Evolutionary conservation across 2,113 vertebrate species (phyloP).

Genomic region (Pavo muticus): DNA sequence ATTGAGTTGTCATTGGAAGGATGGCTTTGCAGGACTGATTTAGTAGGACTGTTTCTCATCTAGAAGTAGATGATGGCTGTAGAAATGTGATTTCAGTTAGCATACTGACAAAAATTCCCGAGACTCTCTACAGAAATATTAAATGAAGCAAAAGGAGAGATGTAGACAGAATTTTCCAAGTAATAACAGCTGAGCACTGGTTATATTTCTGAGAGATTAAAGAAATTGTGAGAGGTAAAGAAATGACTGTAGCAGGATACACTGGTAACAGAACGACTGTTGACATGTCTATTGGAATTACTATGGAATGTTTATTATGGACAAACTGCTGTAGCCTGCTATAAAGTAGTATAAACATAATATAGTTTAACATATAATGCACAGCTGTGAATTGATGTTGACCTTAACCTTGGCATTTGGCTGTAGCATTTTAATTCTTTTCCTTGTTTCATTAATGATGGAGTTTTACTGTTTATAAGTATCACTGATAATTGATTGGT

Average conservation of each 20-base stretch:
- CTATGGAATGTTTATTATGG: not conserved
- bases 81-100: not conserved
- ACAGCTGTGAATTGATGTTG: not conserved
- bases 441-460: not conserved
- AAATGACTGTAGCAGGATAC: not conserved
- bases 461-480: not conserved
- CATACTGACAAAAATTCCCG: not conserved
- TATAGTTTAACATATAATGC: not conserved
- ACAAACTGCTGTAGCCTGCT: not conserved
- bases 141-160: not conserved
- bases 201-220: not conserved
- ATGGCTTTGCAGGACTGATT: not conserved
- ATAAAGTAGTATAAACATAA: not conserved
- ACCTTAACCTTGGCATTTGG: conserved; percentile 7
- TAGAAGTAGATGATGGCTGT: not conserved
- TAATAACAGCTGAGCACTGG: not conserved
- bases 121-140: not conserved
- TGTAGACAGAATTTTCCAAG: not conserved
- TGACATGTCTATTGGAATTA: not conserved
- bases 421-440: not conserved
- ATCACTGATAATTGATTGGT: not conserved
- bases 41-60: not conserved
- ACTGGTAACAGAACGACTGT: not conserved
- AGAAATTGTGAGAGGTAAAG: not conserved
- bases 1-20: not conserved